These are phyloP conservation scores for Pteropus rufus DNA, from an alignment of 2,797 vertebrate species.

Conservation along the genomic window DNA sequence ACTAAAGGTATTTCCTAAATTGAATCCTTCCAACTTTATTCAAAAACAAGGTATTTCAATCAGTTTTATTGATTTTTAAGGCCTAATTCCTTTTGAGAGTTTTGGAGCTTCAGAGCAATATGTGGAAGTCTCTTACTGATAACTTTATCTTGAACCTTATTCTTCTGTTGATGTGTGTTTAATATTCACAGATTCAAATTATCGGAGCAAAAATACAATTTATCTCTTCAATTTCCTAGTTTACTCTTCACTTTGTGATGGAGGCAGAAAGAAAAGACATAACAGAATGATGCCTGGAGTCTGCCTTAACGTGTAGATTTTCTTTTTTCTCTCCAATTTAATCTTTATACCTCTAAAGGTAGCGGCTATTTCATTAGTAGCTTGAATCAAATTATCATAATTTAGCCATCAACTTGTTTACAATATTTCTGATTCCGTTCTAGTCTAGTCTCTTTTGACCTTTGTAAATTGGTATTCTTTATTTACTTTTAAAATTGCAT, in stretches of 20 bases:
- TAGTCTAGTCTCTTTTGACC: background rate
- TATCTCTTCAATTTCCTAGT: background rate
- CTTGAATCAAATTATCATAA: background rate
- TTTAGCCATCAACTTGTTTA: background rate
- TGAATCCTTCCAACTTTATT: background rate
- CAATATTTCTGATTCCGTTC: background rate
- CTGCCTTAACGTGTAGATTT: background rate
- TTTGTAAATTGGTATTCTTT: background rate
- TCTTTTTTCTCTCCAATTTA: background rate
- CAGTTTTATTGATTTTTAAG: background rate
- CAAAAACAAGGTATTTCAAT: background rate
- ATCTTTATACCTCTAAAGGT: background rate
- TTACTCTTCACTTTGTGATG: constrained; percentile 1
- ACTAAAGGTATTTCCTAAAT: background rate
- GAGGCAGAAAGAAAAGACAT: background rate
- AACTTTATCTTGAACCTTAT: background rate
- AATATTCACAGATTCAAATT: background rate
- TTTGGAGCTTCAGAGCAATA: background rate
- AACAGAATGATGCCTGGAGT: background rate
- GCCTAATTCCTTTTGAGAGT: background rate
- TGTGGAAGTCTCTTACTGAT: background rate
- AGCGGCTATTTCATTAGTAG: background rate
- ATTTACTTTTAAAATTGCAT: background rate
- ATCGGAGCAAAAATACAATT: background rate
- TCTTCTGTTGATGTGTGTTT: constrained; percentile 9